A percentile compares a stretch with the other conserved stretches of the same genome.
These are phyloP conservation scores for Gymnorhina tibicen DNA, from an alignment of 2,113 vertebrate genomes.

Conservation along the genomic window DNA sequence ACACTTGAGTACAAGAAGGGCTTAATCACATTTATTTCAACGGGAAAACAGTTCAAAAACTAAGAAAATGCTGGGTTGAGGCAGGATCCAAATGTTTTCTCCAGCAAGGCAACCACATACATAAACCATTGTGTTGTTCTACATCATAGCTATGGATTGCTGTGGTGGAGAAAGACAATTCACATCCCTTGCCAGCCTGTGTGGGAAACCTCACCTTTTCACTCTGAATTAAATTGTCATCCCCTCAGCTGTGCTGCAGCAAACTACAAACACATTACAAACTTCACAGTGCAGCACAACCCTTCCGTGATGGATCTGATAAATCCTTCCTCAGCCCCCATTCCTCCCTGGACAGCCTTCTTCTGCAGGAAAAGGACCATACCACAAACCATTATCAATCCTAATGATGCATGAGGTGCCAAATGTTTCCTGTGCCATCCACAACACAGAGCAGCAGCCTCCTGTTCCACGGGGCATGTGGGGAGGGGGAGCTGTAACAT, in stretches of 20 bases:
- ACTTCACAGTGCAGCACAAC: neutral
- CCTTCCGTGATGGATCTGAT: neutral
- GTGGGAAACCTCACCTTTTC: neutral
- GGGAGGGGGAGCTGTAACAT: neutral
- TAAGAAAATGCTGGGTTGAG: neutral
- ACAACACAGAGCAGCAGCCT: neutral
- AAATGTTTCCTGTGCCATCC: neutral
- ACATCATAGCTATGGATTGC: neutral
- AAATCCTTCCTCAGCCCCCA: neutral
- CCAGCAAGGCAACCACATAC: neutral
- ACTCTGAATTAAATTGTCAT: accelerated
- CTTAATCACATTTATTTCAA: neutral
- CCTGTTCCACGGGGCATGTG: neutral
- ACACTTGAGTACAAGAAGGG: accelerated
- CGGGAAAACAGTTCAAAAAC: neutral
- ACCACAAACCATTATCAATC: neutral
- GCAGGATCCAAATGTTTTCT: neutral
- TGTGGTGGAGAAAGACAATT: neutral
- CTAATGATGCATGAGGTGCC: accelerated
- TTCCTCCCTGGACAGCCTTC: neutral
- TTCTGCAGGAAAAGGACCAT: neutral
- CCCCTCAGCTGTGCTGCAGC: neutral
- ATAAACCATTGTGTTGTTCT: neutral
- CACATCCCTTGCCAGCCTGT: neutral
- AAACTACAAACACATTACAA: neutral